These are phyloP conservation scores for Petrocephalus sullivani DNA, from an alignment of 2,797 vertebrate species.

Conservation along the genomic window DNA sequence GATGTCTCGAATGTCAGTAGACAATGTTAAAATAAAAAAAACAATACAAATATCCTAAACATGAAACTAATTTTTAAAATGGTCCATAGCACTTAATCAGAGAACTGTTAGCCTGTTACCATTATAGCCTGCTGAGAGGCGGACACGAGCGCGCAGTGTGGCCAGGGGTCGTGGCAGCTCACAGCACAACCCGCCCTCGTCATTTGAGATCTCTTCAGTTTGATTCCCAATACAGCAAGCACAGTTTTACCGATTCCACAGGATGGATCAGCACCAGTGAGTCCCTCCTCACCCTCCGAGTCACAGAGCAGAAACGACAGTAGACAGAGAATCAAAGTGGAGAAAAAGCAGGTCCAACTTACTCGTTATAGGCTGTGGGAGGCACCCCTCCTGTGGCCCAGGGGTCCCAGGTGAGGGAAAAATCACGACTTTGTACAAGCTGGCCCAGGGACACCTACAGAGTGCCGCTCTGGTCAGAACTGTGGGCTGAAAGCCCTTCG, in stretches of 20 bases:
- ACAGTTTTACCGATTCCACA: background rate
- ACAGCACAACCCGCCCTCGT: background rate
- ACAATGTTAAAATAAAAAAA: background rate
- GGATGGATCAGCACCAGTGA: background rate
- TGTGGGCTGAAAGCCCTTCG: too few species aligned
- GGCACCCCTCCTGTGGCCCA: background rate
- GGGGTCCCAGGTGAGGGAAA: background rate
- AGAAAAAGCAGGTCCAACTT: background rate
- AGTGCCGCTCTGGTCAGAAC: background rate
- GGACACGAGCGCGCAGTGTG: too few species aligned
- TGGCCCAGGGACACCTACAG: background rate
- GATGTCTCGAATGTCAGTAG: background rate
- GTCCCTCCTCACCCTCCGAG: background rate
- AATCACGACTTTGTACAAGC: background rate
- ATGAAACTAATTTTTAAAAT: background rate
- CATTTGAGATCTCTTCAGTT: background rate
- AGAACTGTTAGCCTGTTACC: background rate
- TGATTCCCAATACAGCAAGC: background rate
- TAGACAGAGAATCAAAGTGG: background rate
- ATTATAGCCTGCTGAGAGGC: background rate
- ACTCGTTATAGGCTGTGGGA: background rate
- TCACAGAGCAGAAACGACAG: background rate
- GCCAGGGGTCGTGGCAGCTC: background rate
- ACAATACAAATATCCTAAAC: background rate
- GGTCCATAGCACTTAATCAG: background rate